phyloP scores from a whole-genome alignment of 2,113 vertebrate genomes.

The Boleophthalmus pectinirostris region DNA sequence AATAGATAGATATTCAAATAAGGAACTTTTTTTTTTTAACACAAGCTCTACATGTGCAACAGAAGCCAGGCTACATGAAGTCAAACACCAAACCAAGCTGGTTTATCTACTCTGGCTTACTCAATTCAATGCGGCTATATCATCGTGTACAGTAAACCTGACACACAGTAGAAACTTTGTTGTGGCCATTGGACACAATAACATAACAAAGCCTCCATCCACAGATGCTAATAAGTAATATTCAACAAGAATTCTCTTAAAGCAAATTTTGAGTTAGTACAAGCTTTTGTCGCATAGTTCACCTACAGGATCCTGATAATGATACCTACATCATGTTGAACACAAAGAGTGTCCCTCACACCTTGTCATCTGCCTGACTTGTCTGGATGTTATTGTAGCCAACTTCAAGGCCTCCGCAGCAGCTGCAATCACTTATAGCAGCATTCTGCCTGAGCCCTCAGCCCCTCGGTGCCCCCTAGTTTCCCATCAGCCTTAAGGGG shows the following conservation, averaged over 20 bases:
- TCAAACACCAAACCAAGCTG: neutral
- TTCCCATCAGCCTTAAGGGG: slow-evolving; percentile 73
- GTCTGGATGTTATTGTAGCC: slow-evolving; percentile 79
- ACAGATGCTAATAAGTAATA: neutral
- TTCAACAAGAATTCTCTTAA: neutral
- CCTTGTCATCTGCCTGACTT: slow-evolving; percentile 75
- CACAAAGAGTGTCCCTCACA: slow-evolving; percentile 68
- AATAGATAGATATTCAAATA: neutral
- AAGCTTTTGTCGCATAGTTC: slow-evolving; percentile 27
- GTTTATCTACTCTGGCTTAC: neutral
- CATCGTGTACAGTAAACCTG: neutral
- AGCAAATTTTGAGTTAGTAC: neutral
- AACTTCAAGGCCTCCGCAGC: slow-evolving; percentile 78
- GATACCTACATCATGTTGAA: slow-evolving; percentile 57
- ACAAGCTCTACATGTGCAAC: neutral
- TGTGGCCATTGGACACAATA: neutral
- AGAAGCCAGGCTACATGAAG: neutral
- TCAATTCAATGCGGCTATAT: neutral
- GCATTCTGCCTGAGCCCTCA: slow-evolving; percentile 65
- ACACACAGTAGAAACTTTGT: neutral
- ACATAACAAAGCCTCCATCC: neutral
- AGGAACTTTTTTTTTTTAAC: neutral
- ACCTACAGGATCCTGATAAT: slow-evolving; percentile 28
- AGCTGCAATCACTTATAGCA: slow-evolving; percentile 78
- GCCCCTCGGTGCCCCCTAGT: slow-evolving; percentile 66